Evolutionary conservation across 2,888 invertebrate genomes (phyloP), one percentile per base, ranked within the genome.

Genomic region (Tetramorium bicarinatum): DNA sequence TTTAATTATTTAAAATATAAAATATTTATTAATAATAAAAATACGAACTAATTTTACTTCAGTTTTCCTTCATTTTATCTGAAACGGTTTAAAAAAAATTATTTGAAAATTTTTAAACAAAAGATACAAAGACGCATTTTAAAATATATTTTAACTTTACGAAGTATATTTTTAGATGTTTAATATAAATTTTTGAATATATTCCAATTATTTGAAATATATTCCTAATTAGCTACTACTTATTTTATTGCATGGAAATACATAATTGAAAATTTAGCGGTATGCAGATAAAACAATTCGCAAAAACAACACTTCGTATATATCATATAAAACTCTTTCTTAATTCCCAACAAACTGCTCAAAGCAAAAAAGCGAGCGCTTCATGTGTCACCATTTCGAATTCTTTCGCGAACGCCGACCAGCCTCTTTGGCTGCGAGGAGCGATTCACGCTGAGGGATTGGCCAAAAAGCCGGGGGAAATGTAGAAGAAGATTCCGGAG

Each of bases 391-490:
- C 8, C 47, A 41, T 80, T 62, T 67, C 44, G 29, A 49, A 59
- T 64, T 83, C 54, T 72, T 52, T 75, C 62, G 80, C 69, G 69
- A 84, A 49, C 59, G 34, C 15, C 18, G 64, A 25, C 59, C 82
- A 82, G 29, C 72, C 69, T 62, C 54, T 79, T 75, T 71, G 66
- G 56, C 47, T 25, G 21, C 44, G 59, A 67, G 52, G 13, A 84
- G 52, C 66, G 29, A 83, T 54, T 41, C 59, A 83, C 56, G 66
- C 52, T 29, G 59, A 69, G 69, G 74, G 87, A 88, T 88, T 87
- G 85, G 88, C 44, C 80, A 76, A 83, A 79, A 80, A 84, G 61
- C 64, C 13, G 47, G 69, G 77, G 52, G 84, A 86, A 86, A 59
- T 62, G 25, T 38, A 54, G 38, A 66, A 81, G 71, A 87, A 82